Evolutionary conservation across 1,140 invertebrate species (phyloP), one percentile per base, ranked within the genome.

Genomic region (Zaprionus capensis): DNA sequence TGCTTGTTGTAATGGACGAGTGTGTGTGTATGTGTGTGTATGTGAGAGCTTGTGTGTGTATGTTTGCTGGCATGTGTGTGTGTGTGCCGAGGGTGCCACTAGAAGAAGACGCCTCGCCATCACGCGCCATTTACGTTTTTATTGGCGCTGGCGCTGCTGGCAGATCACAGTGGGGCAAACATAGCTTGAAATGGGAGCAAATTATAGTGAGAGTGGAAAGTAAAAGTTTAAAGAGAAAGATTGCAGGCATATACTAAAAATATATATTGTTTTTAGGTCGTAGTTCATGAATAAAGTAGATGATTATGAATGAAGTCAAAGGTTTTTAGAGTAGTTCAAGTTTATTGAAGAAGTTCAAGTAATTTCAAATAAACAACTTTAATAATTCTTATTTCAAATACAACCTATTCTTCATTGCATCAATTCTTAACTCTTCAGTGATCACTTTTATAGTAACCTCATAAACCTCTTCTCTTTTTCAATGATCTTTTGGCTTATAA

Each of bases 121-220:
- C 84, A 83, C 83, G 82, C 83, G 80, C 83, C 83, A 88, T 87
- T 88, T 81, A 83, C 82, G 76, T 86, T 86, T 77, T 65, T 72
- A 77, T 87, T 77, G 84, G 68, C 72, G 80, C 80, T 88, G 77
- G 76, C 78, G 76, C 75, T 80, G 74, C 46, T 68, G 11, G 49
- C 74, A 74, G 62, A 55, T 62, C 53, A 84, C 81, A 77, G 77
- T 84, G 81, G 77, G 28, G 2, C 26, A 22, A 67, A 2, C 34
- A 15, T 0, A 5, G 2, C 1, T 1, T 5, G 20, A 57, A 67
- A 56, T 7, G 0, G 0, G 17, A 28, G 5, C 17, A 41, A 41
- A 20, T 26, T 26, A 0, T 1, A 28, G 24, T 26, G 26, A 7
- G 15, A 17, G 11, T n/a, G 24, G 15, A 51, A 34, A 57, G 24